Conservation (phyloP, 1,140 invertebrate genomes). For the Cephus cinctus region DNA sequence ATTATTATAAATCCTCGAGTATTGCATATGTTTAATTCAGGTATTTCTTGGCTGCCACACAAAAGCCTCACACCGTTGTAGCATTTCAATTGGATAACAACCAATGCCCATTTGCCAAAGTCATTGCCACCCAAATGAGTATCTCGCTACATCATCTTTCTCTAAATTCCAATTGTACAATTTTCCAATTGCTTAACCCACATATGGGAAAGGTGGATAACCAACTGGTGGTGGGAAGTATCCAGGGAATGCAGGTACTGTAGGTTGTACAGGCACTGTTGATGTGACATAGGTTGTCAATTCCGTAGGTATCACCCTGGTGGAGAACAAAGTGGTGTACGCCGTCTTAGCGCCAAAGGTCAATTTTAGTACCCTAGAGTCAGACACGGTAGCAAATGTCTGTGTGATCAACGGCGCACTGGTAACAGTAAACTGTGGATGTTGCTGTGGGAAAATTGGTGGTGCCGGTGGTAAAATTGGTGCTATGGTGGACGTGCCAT, state of each 20-base stretch:
- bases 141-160: too few species aligned
- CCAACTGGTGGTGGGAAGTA: constrained; percentile 71
- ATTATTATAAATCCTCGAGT: too few species aligned
- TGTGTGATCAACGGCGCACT: constrained; percentile 80
- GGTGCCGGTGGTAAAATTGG: constrained; percentile 46
- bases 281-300: constrained; percentile 79
- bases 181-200: constrained; percentile 60
- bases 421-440: constrained; percentile 74
- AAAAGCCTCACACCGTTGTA: too few species aligned
- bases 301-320: constrained; percentile 79
- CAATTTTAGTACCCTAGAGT: constrained; percentile 79
- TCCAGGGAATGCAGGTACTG: constrained; percentile 66
- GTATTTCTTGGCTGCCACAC: too few species aligned
- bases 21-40: too few species aligned
- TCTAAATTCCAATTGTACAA: too few species aligned
- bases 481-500: constrained; percentile 69
- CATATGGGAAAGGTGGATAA: constrained; percentile 71
- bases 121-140: too few species aligned
- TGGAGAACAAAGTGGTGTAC: constrained; percentile 82
- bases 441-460: constrained; percentile 57
- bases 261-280: constrained; percentile 71
- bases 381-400: constrained; percentile 75
- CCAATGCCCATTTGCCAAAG: too few species aligned
- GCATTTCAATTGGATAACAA: too few species aligned
- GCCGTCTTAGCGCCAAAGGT: constrained; percentile 88